Percentiles rank a stretch among this genome's conserved stretches.
Evolutionary conservation across 2,888 invertebrate species (phyloP).

Genomic region (Geophilus truncorum): DNA sequence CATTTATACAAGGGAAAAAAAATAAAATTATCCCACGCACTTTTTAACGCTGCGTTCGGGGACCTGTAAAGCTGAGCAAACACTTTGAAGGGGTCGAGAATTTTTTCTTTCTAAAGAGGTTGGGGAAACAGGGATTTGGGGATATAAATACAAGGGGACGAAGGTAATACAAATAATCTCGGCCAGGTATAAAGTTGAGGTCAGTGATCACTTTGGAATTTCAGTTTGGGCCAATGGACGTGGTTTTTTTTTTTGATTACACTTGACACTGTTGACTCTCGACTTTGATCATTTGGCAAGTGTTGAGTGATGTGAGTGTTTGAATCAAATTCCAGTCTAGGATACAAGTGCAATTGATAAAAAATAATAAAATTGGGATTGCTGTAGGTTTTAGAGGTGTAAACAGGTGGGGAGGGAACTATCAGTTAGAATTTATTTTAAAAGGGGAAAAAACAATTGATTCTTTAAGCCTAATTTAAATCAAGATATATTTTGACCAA

Average conservation of each 20-base stretch:
- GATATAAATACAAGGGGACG: not conserved
- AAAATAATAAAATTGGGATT: not conserved
- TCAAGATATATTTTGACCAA: no score
- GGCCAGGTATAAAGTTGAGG: not conserved
- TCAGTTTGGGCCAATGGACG: not conserved
- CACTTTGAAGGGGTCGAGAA: not conserved
- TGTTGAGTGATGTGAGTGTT: not conserved
- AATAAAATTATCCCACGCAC: not conserved
- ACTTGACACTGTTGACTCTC: constrained; percentile 1
- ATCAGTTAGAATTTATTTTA: no score
- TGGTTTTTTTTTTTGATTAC: not conserved
- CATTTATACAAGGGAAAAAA: not conserved
- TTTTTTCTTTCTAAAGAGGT: not conserved
- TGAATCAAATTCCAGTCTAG: not conserved
- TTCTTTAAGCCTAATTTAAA: no score
- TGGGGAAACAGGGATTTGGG: not conserved
- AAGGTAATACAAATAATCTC: not conserved
- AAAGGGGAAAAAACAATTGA: no score
- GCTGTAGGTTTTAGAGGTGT: not conserved
- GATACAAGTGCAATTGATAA: not conserved
- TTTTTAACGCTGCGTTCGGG: not conserved
- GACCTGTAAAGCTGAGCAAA: not conserved
- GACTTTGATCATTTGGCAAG: not conserved
- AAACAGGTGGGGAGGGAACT: not conserved
- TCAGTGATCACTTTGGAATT: not conserved